These are phyloP conservation scores for Clunio marinus DNA, from an alignment of 2,888 invertebrate genomes.

Conservation along the genomic window DNA sequence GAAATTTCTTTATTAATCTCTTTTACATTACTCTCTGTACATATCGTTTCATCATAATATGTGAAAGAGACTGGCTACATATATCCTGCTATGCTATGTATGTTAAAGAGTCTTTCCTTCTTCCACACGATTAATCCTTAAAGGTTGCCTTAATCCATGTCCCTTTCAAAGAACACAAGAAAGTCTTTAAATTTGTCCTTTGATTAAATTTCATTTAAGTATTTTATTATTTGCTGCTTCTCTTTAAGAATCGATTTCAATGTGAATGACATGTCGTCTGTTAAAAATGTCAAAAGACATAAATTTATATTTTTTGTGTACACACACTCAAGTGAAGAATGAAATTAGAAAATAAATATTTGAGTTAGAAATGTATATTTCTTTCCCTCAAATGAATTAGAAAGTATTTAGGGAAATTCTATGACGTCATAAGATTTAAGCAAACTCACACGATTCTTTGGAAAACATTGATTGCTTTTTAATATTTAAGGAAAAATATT, in stretches of 20 bases:
- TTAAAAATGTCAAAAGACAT: slow-evolving; percentile 26
- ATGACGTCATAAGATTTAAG: too few species aligned
- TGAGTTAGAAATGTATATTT: slow-evolving; percentile 31
- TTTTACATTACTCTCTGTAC: not conserved
- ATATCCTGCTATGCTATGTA: too few species aligned
- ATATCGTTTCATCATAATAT: too few species aligned
- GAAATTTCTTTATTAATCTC: not conserved
- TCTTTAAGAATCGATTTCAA: slow-evolving; percentile 13
- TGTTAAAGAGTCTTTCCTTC: slow-evolving; percentile 12
- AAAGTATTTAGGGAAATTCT: slow-evolving; percentile 15
- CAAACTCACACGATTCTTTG: too few species aligned
- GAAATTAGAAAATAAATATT: slow-evolving; percentile 37
- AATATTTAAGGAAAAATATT: too few species aligned
- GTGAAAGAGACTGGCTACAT: too few species aligned
- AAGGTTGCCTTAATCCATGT: slow-evolving; percentile 12
- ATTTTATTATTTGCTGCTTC: too few species aligned
- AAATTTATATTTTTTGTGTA: not conserved
- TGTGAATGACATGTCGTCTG: slow-evolving; percentile 31
- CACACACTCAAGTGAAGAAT: slow-evolving; percentile 31
- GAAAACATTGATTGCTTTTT: too few species aligned
- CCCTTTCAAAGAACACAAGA: not conserved
- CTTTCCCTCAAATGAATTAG: too few species aligned
- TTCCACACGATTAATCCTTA: slow-evolving; percentile 29
- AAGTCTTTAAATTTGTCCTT: not conserved
- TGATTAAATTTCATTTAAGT: not conserved